Conservation (phyloP, 2,113 vertebrate genomes). For the Puma concolor region DNA sequence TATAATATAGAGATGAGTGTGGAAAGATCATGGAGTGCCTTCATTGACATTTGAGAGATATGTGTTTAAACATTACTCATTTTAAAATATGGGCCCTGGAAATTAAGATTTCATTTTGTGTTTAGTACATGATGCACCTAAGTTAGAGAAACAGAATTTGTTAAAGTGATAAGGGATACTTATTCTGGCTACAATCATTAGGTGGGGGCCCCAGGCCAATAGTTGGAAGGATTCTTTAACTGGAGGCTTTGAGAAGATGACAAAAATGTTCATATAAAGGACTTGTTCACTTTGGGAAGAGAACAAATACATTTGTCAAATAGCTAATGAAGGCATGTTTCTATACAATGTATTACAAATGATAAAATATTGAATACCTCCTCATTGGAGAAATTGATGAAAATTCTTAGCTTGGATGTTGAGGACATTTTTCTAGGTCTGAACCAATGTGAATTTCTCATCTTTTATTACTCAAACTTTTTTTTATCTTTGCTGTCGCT, state of each 20-base stretch:
- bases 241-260: background rate
- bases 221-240: background rate
- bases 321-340: background rate
- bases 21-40: background rate
- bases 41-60: background rate
- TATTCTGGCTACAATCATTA: background rate
- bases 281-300: background rate
- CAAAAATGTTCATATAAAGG: background rate
- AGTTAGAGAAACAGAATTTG: background rate
- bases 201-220: background rate
- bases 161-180: background rate
- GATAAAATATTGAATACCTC: background rate
- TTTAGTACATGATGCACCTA: background rate
- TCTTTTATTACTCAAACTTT: background rate
- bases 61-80: background rate
- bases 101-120: background rate
- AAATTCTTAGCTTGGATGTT: background rate
- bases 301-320: background rate
- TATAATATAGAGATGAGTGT: background rate
- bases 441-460: background rate
- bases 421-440: conserved; percentile 29
- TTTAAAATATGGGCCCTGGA: background rate
- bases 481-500: background rate
- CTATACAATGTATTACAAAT: background rate
- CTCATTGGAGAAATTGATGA: background rate